These are phyloP conservation scores for Colostygia pectinataria DNA, from an alignment of 2,888 invertebrate species.

Conservation along the genomic window DNA sequence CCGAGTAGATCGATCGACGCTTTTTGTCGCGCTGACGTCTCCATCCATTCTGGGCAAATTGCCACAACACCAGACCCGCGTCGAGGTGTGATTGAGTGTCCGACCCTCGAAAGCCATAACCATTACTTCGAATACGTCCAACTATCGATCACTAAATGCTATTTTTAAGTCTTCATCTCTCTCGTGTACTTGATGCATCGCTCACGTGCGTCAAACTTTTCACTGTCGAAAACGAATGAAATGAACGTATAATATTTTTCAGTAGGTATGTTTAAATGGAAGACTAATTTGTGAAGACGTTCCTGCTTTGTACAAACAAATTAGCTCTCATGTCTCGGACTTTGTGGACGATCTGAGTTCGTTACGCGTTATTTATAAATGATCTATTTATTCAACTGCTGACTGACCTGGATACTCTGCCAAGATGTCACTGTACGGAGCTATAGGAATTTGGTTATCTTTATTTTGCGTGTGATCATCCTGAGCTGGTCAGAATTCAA, in stretches of 20 bases:
- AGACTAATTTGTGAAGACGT: slow-evolving; percentile 24
- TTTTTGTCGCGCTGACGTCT: slow-evolving; percentile 80
- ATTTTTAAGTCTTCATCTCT: slow-evolving; percentile 58
- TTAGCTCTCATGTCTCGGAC: slow-evolving; percentile 50
- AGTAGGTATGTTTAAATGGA: slow-evolving; percentile 11
- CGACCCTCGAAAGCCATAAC: slow-evolving; percentile 49
- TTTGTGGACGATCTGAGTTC: slow-evolving; percentile 45
- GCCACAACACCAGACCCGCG: slow-evolving; percentile 60
- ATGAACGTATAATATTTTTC: slow-evolving; percentile 28
- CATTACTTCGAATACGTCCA: slow-evolving; percentile 72
- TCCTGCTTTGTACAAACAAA: slow-evolving; percentile 46
- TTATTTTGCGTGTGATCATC: neutral
- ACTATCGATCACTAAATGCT: slow-evolving; percentile 69
- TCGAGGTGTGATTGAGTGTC: slow-evolving; percentile 68
- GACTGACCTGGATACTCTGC: slow-evolving; percentile 72
- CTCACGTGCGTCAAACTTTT: slow-evolving; percentile 48
- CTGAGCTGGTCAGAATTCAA: too few species aligned
- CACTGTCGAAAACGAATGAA: slow-evolving; percentile 44
- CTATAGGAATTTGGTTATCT: slow-evolving; percentile 10
- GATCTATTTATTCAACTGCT: slow-evolving; percentile 77
- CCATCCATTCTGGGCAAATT: slow-evolving; percentile 78
- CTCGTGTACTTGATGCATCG: slow-evolving; percentile 47
- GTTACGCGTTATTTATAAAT: slow-evolving; percentile 73
- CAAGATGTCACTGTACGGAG: slow-evolving; percentile 51
- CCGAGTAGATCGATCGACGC: slow-evolving; percentile 73